Evolutionary conservation across 2,797 vertebrate genomes (phyloP).

Genomic region (Apodemus agrarius): DNA sequence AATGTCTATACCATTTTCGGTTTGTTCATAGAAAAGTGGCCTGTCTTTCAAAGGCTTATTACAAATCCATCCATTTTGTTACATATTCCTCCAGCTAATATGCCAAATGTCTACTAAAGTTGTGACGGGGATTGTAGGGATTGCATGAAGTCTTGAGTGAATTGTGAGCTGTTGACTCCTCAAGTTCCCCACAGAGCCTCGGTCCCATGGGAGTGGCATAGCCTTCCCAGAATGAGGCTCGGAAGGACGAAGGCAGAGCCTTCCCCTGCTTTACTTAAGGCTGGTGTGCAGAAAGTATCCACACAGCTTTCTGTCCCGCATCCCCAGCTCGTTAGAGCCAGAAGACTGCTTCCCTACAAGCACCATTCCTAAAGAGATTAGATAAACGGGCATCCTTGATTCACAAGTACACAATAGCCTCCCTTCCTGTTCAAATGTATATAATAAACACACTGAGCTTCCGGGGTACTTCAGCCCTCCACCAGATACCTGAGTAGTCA

Average conservation of each 20-base stretch:
- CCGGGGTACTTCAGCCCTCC: not conserved
- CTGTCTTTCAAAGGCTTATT: not conserved
- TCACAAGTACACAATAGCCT: not conserved
- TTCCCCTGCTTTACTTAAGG: not conserved
- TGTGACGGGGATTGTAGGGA: not conserved
- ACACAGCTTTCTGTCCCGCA: not conserved
- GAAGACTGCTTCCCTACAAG: not conserved
- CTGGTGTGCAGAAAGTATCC: not conserved
- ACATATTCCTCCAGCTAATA: not conserved
- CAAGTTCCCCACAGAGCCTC: not conserved
- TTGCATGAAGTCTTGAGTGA: not conserved
- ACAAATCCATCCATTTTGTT: not conserved
- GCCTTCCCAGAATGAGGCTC: not conserved
- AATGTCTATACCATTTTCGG: not conserved
- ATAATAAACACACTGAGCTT: not conserved
- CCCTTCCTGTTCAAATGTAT: not conserved
- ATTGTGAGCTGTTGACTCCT: not conserved
- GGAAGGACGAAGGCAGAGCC: not conserved
- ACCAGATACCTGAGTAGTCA: not conserved
- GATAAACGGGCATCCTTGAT: not conserved
- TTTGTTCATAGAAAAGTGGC: not conserved
- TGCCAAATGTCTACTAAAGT: not conserved
- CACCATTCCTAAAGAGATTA: not conserved
- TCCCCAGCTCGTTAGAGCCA: not conserved
- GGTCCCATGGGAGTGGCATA: not conserved